Percentiles rank a stretch among this genome's conserved stretches.
Conservation (phyloP, 2,113 vertebrate genomes). For the Andinoacara biseriatus region DNA sequence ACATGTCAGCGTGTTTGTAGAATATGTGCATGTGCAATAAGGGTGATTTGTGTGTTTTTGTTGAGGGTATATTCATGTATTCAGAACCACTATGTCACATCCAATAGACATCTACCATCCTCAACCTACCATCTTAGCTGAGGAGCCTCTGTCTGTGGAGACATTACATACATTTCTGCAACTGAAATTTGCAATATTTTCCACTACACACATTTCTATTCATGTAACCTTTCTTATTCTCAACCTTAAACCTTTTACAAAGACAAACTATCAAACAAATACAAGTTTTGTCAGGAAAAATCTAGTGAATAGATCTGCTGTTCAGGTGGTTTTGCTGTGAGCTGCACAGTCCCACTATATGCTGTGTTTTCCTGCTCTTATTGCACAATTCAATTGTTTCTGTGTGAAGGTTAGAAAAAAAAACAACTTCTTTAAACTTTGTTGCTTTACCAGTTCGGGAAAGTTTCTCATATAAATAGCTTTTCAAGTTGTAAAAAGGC, state of each 20-base stretch:
- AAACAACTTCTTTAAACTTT: neutral
- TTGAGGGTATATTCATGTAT: constrained; percentile 34
- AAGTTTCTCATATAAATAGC: neutral
- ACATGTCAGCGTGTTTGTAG: neutral
- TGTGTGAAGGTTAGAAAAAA: neutral
- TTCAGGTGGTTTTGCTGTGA: neutral
- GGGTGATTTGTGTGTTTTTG: constrained; percentile 32
- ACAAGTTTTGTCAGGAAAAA: neutral
- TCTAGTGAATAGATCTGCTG: neutral
- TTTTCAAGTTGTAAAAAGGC: too few relatives aligned
- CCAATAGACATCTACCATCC: constrained; percentile 46
- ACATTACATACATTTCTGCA: constrained; percentile 39
- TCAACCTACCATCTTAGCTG: constrained; percentile 5
- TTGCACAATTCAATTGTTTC: neutral
- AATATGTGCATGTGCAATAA: neutral
- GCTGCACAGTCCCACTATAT: neutral
- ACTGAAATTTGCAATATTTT: constrained; percentile 46
- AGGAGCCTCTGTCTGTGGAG: constrained; percentile 20
- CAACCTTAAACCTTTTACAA: neutral
- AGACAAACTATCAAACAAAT: neutral
- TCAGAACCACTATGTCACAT: constrained; percentile 54
- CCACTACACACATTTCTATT: constrained; percentile 17
- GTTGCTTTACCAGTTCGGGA: neutral
- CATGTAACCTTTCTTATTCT: constrained; percentile 35
- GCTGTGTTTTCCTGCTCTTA: neutral